Evolutionary conservation across 2,888 invertebrate species (phyloP).

Genomic region (Zaprionus bogoriensis): DNA sequence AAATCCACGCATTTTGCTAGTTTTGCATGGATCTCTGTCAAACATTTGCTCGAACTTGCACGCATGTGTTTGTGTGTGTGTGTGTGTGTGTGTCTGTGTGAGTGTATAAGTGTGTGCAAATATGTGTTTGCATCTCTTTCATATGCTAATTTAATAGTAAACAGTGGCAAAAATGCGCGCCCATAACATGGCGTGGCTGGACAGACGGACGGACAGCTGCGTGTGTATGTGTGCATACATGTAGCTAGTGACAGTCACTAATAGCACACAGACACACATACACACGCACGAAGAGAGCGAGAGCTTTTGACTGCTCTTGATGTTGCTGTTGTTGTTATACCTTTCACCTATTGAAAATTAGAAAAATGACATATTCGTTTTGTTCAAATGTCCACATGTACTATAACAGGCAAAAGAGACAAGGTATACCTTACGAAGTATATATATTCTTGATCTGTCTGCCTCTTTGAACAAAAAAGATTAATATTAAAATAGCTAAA

Average conservation of each 20-base stretch:
- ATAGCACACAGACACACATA: slow-evolving; percentile 44
- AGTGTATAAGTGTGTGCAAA: slow-evolving; percentile 22
- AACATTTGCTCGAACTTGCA: slow-evolving; percentile 16
- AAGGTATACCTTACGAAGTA: too few relatives aligned
- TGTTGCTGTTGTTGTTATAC: too few relatives aligned
- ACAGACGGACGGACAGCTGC: slow-evolving; percentile 14
- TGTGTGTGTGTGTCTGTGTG: slow-evolving; percentile 2
- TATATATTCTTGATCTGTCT: too few relatives aligned
- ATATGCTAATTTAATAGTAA: slow-evolving; percentile 69
- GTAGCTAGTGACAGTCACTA: slow-evolving; percentile 64
- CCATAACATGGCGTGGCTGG: slow-evolving; percentile 21
- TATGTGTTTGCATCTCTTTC: slow-evolving; percentile 40
- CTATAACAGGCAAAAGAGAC: too few relatives aligned
- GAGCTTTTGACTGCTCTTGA: neutral
- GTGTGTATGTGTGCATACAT: slow-evolving; percentile 33
- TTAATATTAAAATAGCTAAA: too few relatives aligned
- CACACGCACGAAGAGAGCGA: neutral
- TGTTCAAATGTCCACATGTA: too few relatives aligned
- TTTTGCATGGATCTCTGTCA: slow-evolving; percentile 24
- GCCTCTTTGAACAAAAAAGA: too few relatives aligned
- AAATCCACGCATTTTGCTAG: slow-evolving; percentile 31
- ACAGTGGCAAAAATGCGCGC: slow-evolving; percentile 51
- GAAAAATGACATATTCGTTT: too few relatives aligned
- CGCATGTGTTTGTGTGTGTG: neutral
- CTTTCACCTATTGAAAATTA: too few relatives aligned